Conservation (phyloP, 2,797 vertebrate species). For the Phoeniculus purpureus region DNA sequence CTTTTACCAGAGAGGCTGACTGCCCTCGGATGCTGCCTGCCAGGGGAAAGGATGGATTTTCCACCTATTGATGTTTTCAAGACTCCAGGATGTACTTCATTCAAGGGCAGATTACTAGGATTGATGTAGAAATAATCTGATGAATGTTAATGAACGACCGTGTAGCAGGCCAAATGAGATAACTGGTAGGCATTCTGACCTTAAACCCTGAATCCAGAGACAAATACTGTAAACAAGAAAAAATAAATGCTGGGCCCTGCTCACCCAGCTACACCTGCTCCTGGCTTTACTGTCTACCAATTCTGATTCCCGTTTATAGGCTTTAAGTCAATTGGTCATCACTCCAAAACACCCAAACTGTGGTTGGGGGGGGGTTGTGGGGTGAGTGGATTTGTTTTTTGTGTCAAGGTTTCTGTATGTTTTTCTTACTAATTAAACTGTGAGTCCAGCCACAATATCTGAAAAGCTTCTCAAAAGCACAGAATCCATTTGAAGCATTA, state of each 20-base stretch:
- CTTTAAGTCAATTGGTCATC: background rate
- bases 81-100: background rate
- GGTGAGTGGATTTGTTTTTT: background rate
- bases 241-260: background rate
- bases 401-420: background rate
- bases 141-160: background rate
- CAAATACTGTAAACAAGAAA: background rate
- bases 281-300: background rate
- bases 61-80: background rate
- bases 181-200: background rate
- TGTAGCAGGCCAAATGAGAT: background rate
- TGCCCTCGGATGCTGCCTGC: background rate
- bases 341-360: background rate
- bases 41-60: background rate
- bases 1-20: background rate
- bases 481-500: background rate
- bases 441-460: background rate
- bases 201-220: background rate
- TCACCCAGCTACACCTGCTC: background rate
- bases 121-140: background rate
- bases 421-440: background rate
- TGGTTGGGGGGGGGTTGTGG: background rate
- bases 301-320: background rate
- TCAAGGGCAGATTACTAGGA: background rate
- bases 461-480: background rate